Evolutionary conservation across 2,888 invertebrate genomes (phyloP).

Genomic region (Aethes cnicana): DNA sequence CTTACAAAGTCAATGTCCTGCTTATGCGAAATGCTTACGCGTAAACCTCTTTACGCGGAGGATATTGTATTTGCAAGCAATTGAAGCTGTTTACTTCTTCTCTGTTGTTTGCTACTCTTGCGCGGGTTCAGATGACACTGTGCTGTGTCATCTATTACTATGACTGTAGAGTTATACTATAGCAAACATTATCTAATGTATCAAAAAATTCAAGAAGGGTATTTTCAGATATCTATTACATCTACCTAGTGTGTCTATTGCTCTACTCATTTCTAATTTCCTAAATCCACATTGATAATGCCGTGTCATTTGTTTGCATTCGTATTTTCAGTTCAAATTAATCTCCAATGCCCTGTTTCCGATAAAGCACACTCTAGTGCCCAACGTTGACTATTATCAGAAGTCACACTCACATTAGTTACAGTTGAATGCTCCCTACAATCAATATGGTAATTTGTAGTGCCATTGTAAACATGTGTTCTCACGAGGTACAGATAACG

Average conservation of each 20-base stretch:
- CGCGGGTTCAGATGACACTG: too few species aligned
- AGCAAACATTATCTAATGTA: too few species aligned
- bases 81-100: too few species aligned
- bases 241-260: not conserved
- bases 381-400: slow-evolving; percentile 9
- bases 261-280: not conserved
- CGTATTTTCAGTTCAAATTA: too few species aligned
- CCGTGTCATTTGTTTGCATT: too few species aligned
- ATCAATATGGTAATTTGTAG: slow-evolving; percentile 21
- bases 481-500: slow-evolving; percentile 6
- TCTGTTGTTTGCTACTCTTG: too few species aligned
- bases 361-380: not conserved
- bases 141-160: too few species aligned
- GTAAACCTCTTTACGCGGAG: slow-evolving; percentile 4
- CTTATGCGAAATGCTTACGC: slow-evolving; percentile 18
- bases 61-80: too few species aligned
- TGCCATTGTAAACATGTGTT: slow-evolving; percentile 27
- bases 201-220: too few species aligned
- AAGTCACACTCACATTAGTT: slow-evolving; percentile 15
- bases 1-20: slow-evolving; percentile 27
- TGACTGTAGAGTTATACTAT: too few species aligned
- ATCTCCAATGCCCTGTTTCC: not conserved
- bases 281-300: not conserved
- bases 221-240: too few species aligned
- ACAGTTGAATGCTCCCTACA: slow-evolving; percentile 21